Evolutionary conservation across 2,113 vertebrate species (phyloP).

Genomic region (Syngnathus scovelli): DNA sequence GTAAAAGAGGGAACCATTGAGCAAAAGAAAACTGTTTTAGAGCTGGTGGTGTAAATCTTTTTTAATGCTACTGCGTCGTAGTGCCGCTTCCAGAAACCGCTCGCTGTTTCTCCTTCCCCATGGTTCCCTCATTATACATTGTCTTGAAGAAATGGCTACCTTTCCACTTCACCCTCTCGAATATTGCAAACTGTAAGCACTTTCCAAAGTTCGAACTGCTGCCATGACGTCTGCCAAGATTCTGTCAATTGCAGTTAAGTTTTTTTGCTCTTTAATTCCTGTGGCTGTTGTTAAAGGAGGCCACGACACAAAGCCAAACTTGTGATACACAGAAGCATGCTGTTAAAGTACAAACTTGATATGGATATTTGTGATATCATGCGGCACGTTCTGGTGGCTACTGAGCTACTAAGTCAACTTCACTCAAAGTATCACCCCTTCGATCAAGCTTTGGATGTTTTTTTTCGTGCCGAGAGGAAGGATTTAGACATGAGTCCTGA

Average conservation of each 20-base stretch:
- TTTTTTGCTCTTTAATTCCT: conserved; percentile 35
- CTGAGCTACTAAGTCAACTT: conserved; percentile 24
- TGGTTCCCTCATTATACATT: conserved; percentile 56
- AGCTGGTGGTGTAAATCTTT: conserved; percentile 69
- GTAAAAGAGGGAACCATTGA: conserved; percentile 60
- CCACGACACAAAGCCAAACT: conserved; percentile 65
- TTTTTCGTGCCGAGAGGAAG: conserved; percentile 32
- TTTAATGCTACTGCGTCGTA: conserved; percentile 65
- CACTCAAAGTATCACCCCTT: conserved; percentile 20
- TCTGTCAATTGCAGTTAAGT: conserved; percentile 46
- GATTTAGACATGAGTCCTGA: conserved; percentile 39
- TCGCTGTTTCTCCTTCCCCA: conserved; percentile 50
- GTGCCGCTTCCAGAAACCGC: conserved; percentile 57
- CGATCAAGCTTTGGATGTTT: conserved; percentile 20
- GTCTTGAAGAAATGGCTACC: conserved; percentile 54
- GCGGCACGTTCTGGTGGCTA: conserved; percentile 21
- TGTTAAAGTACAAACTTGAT: conserved; percentile 40
- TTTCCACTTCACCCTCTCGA: conserved; percentile 60
- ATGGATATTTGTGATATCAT: conserved; percentile 38
- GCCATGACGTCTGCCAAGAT: conserved; percentile 55
- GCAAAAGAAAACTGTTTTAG: conserved; percentile 63
- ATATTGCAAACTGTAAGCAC: conserved; percentile 64
- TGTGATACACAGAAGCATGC: conserved; percentile 59
- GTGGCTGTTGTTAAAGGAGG: conserved; percentile 56
- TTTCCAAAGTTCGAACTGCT: conserved; percentile 58